Conservation (phyloP, 2,888 invertebrate genomes). For the Neria commutata region DNA sequence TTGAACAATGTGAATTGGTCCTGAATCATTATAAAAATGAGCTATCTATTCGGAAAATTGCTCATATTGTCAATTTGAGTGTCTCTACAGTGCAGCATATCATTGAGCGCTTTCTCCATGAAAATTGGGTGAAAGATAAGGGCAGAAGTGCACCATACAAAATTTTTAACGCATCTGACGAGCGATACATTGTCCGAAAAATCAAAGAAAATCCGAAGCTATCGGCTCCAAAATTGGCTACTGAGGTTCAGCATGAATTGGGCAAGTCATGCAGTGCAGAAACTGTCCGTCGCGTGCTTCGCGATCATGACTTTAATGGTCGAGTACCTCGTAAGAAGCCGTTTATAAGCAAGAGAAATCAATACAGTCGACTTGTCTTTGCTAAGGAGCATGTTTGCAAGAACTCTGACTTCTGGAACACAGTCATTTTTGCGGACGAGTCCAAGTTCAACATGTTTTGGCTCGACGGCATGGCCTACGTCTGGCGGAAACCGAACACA, state of each 20-base stretch:
- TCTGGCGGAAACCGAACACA: slow-evolving; percentile 19
- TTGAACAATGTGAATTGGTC: too few relatives aligned
- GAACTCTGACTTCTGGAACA: slow-evolving; percentile 19
- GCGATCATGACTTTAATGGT: slow-evolving; percentile 19
- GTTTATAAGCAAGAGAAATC: slow-evolving; percentile 11
- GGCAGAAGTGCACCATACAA: neutral
- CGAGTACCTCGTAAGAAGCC: slow-evolving; percentile 16
- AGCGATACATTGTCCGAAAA: slow-evolving; percentile 10
- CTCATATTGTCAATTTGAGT: too few relatives aligned
- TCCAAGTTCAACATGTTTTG: slow-evolving; percentile 24
- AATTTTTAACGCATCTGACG: neutral
- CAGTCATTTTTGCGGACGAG: slow-evolving; percentile 17
- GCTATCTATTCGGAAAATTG: too few relatives aligned
- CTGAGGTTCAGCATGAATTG: slow-evolving; percentile 12
- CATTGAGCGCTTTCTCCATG: too few relatives aligned
- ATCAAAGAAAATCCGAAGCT: slow-evolving; percentile 26
- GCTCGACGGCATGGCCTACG: slow-evolving; percentile 10
- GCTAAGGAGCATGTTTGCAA: slow-evolving; percentile 9
- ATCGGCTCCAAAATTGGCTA: slow-evolving; percentile 26
- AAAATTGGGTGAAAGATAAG: too few relatives aligned
- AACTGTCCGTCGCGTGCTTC: slow-evolving; percentile 19
- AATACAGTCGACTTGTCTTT: slow-evolving; percentile 7
- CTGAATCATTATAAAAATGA: too few relatives aligned
- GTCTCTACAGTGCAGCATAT: too few relatives aligned
- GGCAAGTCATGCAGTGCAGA: slow-evolving; percentile 18